Base-by-base conservation (phyloP, 2,888 invertebrate genomes). In the Mythimna impura region DNA sequence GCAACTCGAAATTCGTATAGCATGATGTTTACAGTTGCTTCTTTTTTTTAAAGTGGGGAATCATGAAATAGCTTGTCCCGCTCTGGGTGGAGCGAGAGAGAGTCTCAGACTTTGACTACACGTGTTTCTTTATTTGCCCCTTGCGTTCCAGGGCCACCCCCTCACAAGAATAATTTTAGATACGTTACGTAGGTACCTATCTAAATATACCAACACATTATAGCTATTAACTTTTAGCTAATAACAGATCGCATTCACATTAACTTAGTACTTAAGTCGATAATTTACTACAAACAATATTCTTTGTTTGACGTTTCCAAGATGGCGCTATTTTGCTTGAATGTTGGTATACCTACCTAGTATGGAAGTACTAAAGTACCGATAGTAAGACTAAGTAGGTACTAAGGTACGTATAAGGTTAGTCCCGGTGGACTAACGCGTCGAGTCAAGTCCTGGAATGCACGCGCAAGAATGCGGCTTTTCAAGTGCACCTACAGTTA, bases 381-480 rank as follows among this genome's bases (percentile, higher is more conserved):
- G 6, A 40, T 79, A 73, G 20, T 7, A 80, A 47, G 14, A 1
- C 34, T 60, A 47, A 10, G 9, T 52, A 55, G 5, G 14, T 43
- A 80, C 0, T 14, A 34, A 5, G 25, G 36, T 72, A 55, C 75
- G 10, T 73, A 70, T 71, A 85, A 58, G 80, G 78, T 52, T 66
- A 70, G 86, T 77, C 87, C 85, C 85, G 54, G 66, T 65, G 73
- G 85, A 75, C 66, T 57, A 61, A 50, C 71, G 64, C 78, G 30
- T 71, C 65, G 58, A 62, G 34, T 58, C 60, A 14, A n/a, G 60
- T 25, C 7, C 58, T 54, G 80, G 87, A 86, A 86, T 87, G 87
- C 86, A 83, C 78, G 75, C 80, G 57, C 47, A 76, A 73, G 87
- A 78, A 83, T 83, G 83, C 70, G 40, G 78, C 54, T 63, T 54